A percentile compares a stretch with the other conserved stretches of the same genome.
phyloP scores from a whole-genome alignment of 1,140 invertebrate genomes.

The Drosophila nikananu region DNA sequence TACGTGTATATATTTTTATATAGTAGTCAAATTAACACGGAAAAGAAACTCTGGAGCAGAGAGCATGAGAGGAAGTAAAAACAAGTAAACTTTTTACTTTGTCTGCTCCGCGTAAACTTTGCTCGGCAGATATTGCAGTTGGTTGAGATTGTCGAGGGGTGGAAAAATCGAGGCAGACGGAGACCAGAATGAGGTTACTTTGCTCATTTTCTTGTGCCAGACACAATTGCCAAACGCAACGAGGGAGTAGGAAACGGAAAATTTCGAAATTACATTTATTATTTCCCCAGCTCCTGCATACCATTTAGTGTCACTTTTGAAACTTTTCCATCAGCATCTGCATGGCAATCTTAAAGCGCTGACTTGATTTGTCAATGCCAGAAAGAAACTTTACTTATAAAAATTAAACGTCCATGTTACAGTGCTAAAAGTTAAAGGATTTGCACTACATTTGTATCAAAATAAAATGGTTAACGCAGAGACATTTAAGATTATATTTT shows the following conservation, averaged over 20 bases:
- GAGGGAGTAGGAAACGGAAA: constrained; percentile 29
- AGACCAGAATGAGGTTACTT: constrained; percentile 33
- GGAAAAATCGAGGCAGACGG: constrained; percentile 14
- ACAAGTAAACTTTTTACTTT: constrained; percentile 69
- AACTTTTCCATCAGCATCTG: constrained; percentile 27
- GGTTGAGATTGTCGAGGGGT: constrained; percentile 5
- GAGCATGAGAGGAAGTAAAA: constrained; percentile 19
- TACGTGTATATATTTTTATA: neutral
- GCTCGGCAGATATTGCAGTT: constrained; percentile 50
- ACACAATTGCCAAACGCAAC: constrained; percentile 54
- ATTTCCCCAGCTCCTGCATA: constrained; percentile 36
- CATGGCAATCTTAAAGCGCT: constrained; percentile 33
- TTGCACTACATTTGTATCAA: neutral
- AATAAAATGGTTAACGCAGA: neutral
- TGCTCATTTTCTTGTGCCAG: constrained; percentile 60
- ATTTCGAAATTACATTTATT: constrained; percentile 72
- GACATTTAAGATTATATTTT: neutral
- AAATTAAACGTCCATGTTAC: neutral
- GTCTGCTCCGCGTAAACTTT: constrained; percentile 47
- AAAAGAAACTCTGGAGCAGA: constrained; percentile 1
- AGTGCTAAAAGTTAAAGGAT: neutral
- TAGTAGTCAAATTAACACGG: constrained; percentile 19
- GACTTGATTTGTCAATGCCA: constrained; percentile 32
- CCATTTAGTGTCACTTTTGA: constrained; percentile 44
- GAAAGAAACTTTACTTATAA: neutral